phyloP scores from a whole-genome alignment of 1,140 invertebrate genomes.

The Drosophila triauraria region DNA sequence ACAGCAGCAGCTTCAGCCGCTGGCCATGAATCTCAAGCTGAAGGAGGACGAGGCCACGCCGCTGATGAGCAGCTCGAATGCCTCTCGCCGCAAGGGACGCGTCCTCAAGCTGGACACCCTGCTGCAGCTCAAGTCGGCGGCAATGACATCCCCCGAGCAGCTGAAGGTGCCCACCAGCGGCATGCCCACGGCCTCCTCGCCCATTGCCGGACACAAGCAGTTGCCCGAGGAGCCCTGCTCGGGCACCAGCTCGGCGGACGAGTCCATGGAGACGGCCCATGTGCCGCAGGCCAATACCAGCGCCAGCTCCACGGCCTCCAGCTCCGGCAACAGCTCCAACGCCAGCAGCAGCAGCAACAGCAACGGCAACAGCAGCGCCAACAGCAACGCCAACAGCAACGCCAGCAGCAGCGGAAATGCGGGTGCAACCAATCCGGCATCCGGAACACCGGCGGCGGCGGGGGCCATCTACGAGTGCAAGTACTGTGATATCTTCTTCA shows the following conservation, averaged over 20 bases:
- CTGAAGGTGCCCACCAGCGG: slow-evolving; percentile 28
- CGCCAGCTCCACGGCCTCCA: slow-evolving; percentile 77
- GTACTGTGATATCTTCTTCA: slow-evolving; percentile 95
- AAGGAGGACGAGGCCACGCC: slow-evolving; percentile 76
- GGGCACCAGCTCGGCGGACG: slow-evolving; percentile 69
- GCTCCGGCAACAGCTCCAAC: slow-evolving; percentile 80
- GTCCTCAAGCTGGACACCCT: slow-evolving; percentile 76
- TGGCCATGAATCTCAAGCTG: slow-evolving; percentile 76
- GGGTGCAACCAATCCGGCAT: slow-evolving; percentile 54
- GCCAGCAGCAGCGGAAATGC: slow-evolving; percentile 69
- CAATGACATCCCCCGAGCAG: slow-evolving; percentile 66
- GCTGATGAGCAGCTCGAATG: slow-evolving; percentile 63
- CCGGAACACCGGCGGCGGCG: slow-evolving; percentile 46
- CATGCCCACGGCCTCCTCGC: slow-evolving; percentile 69
- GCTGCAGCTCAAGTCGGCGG: slow-evolving; percentile 64
- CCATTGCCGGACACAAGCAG: slow-evolving; percentile 59
- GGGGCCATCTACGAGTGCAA: slow-evolving; percentile 89
- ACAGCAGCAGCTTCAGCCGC: slow-evolving; percentile 38
- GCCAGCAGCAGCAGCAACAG: slow-evolving; percentile 86
- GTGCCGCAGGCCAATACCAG: slow-evolving; percentile 70
- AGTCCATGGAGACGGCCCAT: slow-evolving; percentile 70
- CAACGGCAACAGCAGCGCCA: slow-evolving; percentile 36
- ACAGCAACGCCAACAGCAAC: slow-evolving; percentile 44
- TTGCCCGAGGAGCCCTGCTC: slow-evolving; percentile 67
- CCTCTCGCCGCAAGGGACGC: slow-evolving; percentile 72